phyloP scores from a whole-genome alignment of 2,797 vertebrate species.

The Cryptoprocta ferox region DNA sequence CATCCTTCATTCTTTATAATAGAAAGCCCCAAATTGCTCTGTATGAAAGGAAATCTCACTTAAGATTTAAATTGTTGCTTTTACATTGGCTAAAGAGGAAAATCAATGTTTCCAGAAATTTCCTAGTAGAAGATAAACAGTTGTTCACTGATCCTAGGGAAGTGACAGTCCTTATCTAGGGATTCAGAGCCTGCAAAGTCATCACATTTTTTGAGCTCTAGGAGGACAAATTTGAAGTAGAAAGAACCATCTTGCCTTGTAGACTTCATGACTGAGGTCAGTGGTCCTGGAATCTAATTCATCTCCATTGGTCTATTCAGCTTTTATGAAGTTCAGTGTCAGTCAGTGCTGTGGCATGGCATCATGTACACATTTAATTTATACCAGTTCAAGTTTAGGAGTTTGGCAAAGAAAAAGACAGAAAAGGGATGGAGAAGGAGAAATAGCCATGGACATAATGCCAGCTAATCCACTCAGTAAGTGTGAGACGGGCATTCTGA shows the following conservation, averaged over 20 bases:
- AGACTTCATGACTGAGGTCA: neutral
- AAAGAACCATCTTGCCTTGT: neutral
- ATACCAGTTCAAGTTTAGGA: neutral
- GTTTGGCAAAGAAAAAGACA: neutral
- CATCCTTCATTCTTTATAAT: neutral
- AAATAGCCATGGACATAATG: neutral
- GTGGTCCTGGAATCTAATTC: neutral
- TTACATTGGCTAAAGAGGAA: slow-evolving; percentile 24
- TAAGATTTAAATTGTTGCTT: neutral
- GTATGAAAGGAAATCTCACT: neutral
- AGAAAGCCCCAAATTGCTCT: neutral
- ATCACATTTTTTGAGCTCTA: neutral
- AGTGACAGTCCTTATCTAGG: neutral
- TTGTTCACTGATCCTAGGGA: neutral
- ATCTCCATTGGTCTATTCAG: neutral
- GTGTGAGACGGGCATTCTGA: neutral
- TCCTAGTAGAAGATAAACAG: neutral
- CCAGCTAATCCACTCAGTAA: neutral
- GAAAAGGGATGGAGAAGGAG: neutral
- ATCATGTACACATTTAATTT: neutral
- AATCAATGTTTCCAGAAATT: neutral
- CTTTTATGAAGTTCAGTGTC: neutral
- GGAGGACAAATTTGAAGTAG: neutral
- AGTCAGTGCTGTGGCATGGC: neutral
- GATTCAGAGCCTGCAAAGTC: neutral